These are phyloP conservation scores for Luehdorfia chinensis DNA, from an alignment of 1,140 invertebrate genomes.

Conservation along the genomic window DNA sequence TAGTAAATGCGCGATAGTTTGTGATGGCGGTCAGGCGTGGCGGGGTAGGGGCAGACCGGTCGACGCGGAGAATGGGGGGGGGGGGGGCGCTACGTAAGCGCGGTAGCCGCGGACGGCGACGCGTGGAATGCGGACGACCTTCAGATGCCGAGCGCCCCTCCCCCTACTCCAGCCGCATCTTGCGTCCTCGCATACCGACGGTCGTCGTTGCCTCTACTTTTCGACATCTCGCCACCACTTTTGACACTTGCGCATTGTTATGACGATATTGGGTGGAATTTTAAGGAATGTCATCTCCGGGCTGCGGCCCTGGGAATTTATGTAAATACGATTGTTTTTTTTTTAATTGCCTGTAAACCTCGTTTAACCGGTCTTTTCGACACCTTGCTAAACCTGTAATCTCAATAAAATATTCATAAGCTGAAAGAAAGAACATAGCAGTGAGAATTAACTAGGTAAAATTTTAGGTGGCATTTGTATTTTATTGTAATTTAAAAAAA, in stretches of 20 bases:
- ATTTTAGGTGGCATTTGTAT: too few species aligned
- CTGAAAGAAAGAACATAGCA: conserved; percentile 4
- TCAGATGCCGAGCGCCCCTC: conserved; percentile 73
- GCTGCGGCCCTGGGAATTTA: conserved; percentile 12
- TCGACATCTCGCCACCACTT: conserved; percentile 67
- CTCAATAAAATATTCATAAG: conserved; percentile 13
- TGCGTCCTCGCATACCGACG: conserved; percentile 71
- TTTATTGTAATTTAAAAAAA: too few species aligned
- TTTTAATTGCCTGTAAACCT: conserved; percentile 10
- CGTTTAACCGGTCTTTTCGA: conserved; percentile 16
- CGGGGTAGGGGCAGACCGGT: conserved; percentile 58
- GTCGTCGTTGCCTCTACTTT: conserved; percentile 67
- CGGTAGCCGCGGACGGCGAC: conserved; percentile 74
- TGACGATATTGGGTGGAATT: conserved; percentile 42
- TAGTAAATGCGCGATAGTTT: conserved; percentile 74
- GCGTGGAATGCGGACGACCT: conserved; percentile 75
- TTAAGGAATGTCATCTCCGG: conserved; percentile 20
- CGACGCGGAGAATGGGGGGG: conserved; percentile 29
- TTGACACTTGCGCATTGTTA: conserved; percentile 62
- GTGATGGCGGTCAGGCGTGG: conserved; percentile 58
- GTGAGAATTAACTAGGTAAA: neutral
- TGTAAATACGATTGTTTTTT: conserved; percentile 18
- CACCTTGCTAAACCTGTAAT: conserved; percentile 15
- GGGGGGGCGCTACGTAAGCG: conserved; percentile 72
- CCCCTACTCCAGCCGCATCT: conserved; percentile 66